phyloP scores from a whole-genome alignment of 2,113 vertebrate species.

The Charina bottae region DNA sequence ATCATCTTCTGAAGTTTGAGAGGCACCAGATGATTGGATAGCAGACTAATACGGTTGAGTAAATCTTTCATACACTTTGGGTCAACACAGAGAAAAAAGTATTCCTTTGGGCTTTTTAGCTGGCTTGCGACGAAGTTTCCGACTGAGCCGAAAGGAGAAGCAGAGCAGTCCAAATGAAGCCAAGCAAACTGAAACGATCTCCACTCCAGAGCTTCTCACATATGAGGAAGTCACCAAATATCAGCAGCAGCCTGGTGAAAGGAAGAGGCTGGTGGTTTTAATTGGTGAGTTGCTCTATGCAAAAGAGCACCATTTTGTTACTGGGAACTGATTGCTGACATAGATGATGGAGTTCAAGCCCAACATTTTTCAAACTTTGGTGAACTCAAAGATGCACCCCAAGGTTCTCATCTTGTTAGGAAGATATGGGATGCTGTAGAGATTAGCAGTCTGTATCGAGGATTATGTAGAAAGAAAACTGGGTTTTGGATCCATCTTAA shows the following conservation, averaged over 20 bases:
- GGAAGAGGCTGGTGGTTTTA: slow-evolving; percentile 87
- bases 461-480: neutral
- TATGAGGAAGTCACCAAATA: slow-evolving; percentile 91
- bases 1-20: neutral
- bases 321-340: neutral
- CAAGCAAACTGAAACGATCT: slow-evolving; percentile 61
- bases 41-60: neutral
- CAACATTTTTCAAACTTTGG: neutral
- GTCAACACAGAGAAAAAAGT: neutral
- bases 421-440: neutral
- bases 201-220: slow-evolving; percentile 77
- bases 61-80: neutral
- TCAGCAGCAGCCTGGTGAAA: slow-evolving; percentile 80
- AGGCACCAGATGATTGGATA: neutral
- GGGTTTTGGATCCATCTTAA: neutral
- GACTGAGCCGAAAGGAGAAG: slow-evolving; percentile 83
- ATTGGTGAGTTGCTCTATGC: slow-evolving; percentile 79
- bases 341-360: neutral
- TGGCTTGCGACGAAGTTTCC: slow-evolving; percentile 88
- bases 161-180: slow-evolving; percentile 72
- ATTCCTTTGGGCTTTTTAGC: slow-evolving; percentile 68
- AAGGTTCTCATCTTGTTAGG: neutral
- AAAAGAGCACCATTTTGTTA: neutral
- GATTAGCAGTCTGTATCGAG: neutral
- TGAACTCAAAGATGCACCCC: neutral